Evolutionary conservation across 2,888 invertebrate species (phyloP).

Genomic region (Rhopalosiphum nymphaeae): DNA sequence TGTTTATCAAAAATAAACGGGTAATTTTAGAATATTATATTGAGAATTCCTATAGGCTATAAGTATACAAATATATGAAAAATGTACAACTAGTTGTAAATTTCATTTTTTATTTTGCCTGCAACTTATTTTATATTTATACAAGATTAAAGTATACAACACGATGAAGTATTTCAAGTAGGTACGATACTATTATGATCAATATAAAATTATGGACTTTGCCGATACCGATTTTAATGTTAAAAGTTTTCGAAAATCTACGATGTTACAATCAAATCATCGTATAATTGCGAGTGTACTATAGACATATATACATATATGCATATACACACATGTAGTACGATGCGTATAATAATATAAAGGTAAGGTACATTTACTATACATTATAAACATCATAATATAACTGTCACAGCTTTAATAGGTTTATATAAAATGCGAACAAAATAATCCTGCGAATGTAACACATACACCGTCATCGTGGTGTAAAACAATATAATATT

Average conservation of each 20-base stretch:
- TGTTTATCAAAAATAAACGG: no score
- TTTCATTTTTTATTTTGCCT: background rate
- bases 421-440: conserved; percentile 19
- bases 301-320: background rate
- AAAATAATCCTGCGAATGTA: conserved; percentile 16
- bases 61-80: background rate
- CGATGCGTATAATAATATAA: background rate
- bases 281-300: background rate
- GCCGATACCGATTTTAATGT: background rate
- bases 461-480: background rate
- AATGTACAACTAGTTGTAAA: background rate
- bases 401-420: conserved; percentile 5
- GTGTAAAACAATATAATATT: background rate
- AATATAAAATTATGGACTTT: background rate
- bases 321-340: background rate
- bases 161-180: background rate
- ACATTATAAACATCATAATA: background rate
- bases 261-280: background rate
- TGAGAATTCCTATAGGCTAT: background rate
- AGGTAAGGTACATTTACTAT: background rate
- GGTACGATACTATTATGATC: background rate
- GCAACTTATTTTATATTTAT: background rate
- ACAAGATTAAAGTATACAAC: background rate
- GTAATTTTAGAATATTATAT: background rate
- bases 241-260: background rate